Evolutionary conservation across 2,888 invertebrate species (phyloP), one percentile per base, ranked within the genome.

Genomic region (Zaprionus obscuricornis): DNA sequence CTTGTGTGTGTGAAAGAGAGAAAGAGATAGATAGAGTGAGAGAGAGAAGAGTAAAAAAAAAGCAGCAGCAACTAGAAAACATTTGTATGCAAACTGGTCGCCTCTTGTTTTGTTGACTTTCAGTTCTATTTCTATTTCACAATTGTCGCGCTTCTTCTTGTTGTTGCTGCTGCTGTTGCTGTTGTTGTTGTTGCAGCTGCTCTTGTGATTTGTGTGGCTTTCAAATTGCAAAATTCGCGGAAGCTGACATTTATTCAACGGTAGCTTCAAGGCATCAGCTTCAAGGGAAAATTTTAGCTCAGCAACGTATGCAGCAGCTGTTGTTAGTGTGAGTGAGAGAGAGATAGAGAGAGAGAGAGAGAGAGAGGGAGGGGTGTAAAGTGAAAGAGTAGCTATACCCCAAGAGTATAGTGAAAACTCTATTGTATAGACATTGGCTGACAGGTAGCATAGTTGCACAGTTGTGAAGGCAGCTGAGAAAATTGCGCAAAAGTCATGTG

Each of bases 191-290:
- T 39, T 57, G 55, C 40, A 52, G 52, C 40, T 66, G 52, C 42
- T 62, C 42, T 75, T 79, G 76, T 75, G 83, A 81, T 82, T 79
- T 79, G 79, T 79, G 83, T 78, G 79, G 79, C 83, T 82, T 82
- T 85, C 75, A 85, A 79, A 85, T 85, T 78, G 85, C 74, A 43
- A 77, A 78, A 81, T 84, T 78, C 74, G 78, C 82, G 82, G 66
- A 78, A 82, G 78, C 78, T 77, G 85, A 81, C 85, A 78, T 77
- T 84, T 81, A 76, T 81, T 76, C 72, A 77, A 52, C 74, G 64
- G 74, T 57, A 62, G 24, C n/a, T 1, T 17, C 17, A 11, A 27
- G 14, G 22, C 16, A 36, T 26, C 22, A 17, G 13, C 17, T 27
- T 27, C 14, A 18, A 37, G n/a, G n/a, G n/a, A n/a, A n/a, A n/a